These are phyloP conservation scores for Caenorhabditis briggsae DNA, from an alignment of 1,140 invertebrate species.

Conservation along the genomic window DNA sequence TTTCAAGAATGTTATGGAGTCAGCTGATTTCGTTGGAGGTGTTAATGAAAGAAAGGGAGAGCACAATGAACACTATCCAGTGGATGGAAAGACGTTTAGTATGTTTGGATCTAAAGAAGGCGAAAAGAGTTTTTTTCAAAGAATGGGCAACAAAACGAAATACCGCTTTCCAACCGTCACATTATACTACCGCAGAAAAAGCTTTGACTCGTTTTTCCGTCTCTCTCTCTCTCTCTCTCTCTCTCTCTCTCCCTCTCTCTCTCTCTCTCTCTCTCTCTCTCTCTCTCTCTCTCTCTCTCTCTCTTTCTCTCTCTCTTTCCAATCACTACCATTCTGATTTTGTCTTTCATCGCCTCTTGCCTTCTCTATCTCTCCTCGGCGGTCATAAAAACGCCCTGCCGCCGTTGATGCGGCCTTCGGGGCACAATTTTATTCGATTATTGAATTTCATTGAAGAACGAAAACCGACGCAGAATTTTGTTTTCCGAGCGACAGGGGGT, in stretches of 20 bases:
- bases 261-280: not conserved
- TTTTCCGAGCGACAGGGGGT: not conserved
- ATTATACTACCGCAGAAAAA: conserved; percentile 1
- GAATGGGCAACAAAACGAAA: no score
- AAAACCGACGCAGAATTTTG: conserved; percentile 16
- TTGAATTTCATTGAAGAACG: conserved; percentile 45
- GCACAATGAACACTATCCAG: no score
- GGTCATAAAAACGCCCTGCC: conserved; percentile 38
- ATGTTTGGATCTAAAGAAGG: no score
- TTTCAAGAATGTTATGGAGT: not conserved
- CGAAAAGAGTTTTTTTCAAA: no score
- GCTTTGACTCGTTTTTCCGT: conserved; percentile 2
- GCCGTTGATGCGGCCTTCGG: conserved; percentile 21
- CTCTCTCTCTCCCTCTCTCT: not conserved
- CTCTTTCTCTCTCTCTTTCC: conserved; percentile 26
- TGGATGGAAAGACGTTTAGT: no score
- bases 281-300: conserved; percentile 6
- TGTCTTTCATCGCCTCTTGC: not conserved
- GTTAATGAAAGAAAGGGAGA: not conserved
- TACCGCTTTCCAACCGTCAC: not conserved
- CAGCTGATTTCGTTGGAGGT: conserved; percentile 23
- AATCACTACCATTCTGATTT: conserved; percentile 2
- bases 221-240: not conserved
- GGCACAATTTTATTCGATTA: conserved; percentile 52
- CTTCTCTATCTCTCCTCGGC: conserved; percentile 27